phyloP scores from a whole-genome alignment of 1,140 invertebrate genomes.

The Drosophila athabasca region DNA sequence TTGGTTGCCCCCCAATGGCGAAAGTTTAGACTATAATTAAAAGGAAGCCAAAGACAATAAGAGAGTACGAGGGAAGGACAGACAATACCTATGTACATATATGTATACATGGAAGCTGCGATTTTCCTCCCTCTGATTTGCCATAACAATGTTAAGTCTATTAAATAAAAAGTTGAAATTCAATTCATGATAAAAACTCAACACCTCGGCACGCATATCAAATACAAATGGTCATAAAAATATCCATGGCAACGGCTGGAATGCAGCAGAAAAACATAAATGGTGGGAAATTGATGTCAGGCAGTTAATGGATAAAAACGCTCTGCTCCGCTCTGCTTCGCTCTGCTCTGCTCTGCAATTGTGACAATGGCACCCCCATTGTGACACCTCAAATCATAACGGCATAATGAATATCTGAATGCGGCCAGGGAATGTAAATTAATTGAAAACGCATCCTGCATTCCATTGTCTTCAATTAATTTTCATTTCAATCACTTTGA shows the following conservation, averaged over 20 bases:
- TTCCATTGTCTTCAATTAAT: slow-evolving; percentile 78
- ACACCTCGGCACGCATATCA: background rate
- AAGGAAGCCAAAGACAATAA: too few species aligned
- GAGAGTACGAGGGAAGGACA: too few species aligned
- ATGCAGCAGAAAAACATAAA: background rate
- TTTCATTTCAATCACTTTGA: slow-evolving; percentile 65
- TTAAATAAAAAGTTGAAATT: slow-evolving; percentile 30
- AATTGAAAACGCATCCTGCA: slow-evolving; percentile 77
- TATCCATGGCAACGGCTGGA: too few species aligned
- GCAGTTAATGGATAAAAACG: slow-evolving; percentile 66
- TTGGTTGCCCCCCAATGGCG: too few species aligned
- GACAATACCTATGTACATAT: too few species aligned
- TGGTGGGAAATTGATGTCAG: slow-evolving; percentile 33
- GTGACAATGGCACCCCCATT: slow-evolving; percentile 60
- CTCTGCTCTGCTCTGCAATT: slow-evolving; percentile 33
- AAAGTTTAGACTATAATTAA: too few species aligned
- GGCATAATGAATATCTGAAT: slow-evolving; percentile 59
- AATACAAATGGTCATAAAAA: too few species aligned
- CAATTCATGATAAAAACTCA: slow-evolving; percentile 36
- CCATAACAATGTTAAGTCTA: background rate
- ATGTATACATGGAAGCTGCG: too few species aligned
- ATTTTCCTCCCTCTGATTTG: too few species aligned
- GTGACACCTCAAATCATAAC: slow-evolving; percentile 77
- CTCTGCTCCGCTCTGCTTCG: background rate
- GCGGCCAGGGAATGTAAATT: slow-evolving; percentile 67